Base-by-base conservation (phyloP, 2,797 vertebrate genomes). In the Pitangus sulphuratus region DNA sequence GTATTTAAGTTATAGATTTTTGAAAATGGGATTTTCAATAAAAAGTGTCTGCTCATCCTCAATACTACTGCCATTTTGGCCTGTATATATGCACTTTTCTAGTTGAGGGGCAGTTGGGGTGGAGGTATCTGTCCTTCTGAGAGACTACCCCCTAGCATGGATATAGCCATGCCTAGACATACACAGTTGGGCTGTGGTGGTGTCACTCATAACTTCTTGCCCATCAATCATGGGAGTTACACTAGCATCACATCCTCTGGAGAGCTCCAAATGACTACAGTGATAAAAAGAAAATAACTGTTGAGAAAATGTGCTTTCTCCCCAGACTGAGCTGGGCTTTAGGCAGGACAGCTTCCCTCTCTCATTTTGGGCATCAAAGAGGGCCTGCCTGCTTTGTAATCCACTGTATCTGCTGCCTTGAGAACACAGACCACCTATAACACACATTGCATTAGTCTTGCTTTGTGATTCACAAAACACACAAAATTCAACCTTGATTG, bases 61-160 rank as follows among this genome's bases (percentile, higher is more conserved):
- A 88, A 45, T 35, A 90, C 12, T n/a, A 13, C 37, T 64, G 22
- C 33, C 31, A 9, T 53, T 58, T 71, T 81, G 58, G 15, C 19
- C n/a, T 33, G 3, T 50, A 12, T 12, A 26, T 21, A 39, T 51
- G 16, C 11, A 15, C 7, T 64, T 53, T 64, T 68, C 20, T 26
- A 37, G 37, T n/a, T 0, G 1, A 25, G 19, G 10, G 15, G 9
- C 21, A 30, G 21, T 0, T 62, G 44, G 4, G 28, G 13, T 30
- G 30, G 65, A 84, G 33, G 7, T 30, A 25, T 31, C 30, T 50
- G 0, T 88, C 28, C n/a, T 28, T 62, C 66, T 62, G 75, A 35
- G 21, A 40, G 35, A 28, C 47, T 82, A n/a, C 11, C 17, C 19
- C 39, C 6, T 4, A 4, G 10, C 18, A 24, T 14, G 61, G 65